phyloP scores from a whole-genome alignment of 2,113 vertebrate species.

The Apteryx mantelli region DNA sequence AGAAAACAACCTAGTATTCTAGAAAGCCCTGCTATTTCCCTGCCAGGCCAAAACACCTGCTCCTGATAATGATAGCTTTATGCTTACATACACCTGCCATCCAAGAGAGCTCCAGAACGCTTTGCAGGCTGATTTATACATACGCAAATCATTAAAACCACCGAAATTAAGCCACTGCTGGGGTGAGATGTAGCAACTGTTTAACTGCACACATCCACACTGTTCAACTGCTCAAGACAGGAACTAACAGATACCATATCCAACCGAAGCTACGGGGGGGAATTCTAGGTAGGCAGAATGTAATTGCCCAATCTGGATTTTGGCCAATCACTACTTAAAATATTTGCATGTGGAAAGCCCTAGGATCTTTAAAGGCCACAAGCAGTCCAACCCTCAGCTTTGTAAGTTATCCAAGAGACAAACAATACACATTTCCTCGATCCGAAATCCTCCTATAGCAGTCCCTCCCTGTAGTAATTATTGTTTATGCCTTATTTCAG shows the following conservation, averaged over 20 bases:
- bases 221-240: neutral
- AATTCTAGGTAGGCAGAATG: neutral
- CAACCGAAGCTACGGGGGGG: neutral
- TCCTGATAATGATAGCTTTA: constrained; percentile 51
- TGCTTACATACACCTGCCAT: constrained; percentile 65
- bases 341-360: neutral
- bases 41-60: constrained; percentile 57
- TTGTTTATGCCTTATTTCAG: constrained; percentile 64
- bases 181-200: constrained; percentile 13
- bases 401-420: neutral
- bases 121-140: constrained; percentile 45
- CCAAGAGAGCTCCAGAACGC: constrained; percentile 52
- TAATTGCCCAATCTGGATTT: constrained; percentile 25
- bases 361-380: neutral
- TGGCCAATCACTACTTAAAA: neutral
- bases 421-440: neutral
- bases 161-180: constrained; percentile 31
- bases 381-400: neutral
- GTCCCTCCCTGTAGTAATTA: constrained; percentile 65
- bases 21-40: constrained; percentile 54
- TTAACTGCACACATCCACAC: neutral
- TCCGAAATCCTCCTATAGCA: constrained; percentile 32
- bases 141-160: constrained; percentile 58
- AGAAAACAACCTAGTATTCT: constrained; percentile 35
- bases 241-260: neutral